Evolutionary conservation across 2,888 invertebrate genomes (phyloP), one percentile per base, ranked within the genome.

Genomic region (Apeira syringaria): DNA sequence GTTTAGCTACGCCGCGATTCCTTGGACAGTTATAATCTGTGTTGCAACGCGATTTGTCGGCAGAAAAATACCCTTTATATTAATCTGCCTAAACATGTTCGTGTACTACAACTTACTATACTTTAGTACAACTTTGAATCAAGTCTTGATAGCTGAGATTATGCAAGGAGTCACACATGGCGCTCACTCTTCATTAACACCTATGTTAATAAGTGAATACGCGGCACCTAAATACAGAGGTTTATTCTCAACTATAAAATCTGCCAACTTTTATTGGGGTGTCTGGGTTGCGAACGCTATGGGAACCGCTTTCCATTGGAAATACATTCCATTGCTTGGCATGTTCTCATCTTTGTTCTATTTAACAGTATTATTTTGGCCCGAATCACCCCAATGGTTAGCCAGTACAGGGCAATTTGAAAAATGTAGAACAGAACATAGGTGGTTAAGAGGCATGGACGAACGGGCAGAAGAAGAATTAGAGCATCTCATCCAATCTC

Each of bases 381-480:
- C 61, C 4, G 53, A 57, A 34, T 59, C 61, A 5, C 64, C 62
- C 0, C 47, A 60, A 6, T 68, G 63, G 62, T 36, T 64, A 7
- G 64, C 61, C 0, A 63, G 53, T 13, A 59, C 49, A 31, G 57
- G 59, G 0, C 47, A 53, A 2, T 63, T 49, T 27, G 60, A 58
- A 1, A 56, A 60, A 18, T 56, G 62, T 25, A 51, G 34, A 10
- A 30, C 24, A 13, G 42, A 59, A 0, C 56, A 55, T 15, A 42
- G 47, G 11, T 56, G 59, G 58, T 34, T 68, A 0, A 56, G 61
- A 26, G 66, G 64, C 0, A 20, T 10, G 0, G 38, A 37, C 9
- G 37, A 41, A 5, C 11, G 30, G 12, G 32, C 62, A 0, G 53
- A 57, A 20, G 48, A 33, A 5, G 56, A 62, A 26, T 18, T 63